Evolutionary conservation across 2,888 invertebrate genomes (phyloP).

Genomic region (Oscheius myriophilus): DNA sequence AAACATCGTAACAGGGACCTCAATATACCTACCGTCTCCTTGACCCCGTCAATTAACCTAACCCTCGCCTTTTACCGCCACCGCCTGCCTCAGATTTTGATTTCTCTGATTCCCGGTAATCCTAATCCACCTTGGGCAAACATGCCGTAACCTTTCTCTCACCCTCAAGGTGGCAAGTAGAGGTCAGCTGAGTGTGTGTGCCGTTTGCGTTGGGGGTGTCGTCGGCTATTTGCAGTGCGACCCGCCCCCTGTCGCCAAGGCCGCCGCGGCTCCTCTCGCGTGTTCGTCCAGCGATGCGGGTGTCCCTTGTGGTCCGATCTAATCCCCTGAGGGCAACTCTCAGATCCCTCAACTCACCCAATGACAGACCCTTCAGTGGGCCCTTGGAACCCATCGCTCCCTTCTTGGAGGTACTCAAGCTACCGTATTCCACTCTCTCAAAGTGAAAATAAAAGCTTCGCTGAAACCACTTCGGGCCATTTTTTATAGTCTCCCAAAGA

Average conservation of each 20-base stretch:
- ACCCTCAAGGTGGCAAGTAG: slow-evolving; percentile 19
- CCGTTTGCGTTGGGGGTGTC: slow-evolving; percentile 10
- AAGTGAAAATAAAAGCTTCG: too few species aligned
- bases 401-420: slow-evolving; percentile 18
- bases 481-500: too few species aligned
- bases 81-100: too few species aligned
- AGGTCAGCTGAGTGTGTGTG: slow-evolving; percentile 18
- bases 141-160: too few species aligned
- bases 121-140: too few species aligned
- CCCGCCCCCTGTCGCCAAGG: slow-evolving; percentile 28
- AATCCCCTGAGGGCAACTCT: slow-evolving; percentile 30
- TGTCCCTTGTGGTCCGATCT: slow-evolving; percentile 28
- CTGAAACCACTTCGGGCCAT: too few species aligned
- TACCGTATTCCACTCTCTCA: neutral
- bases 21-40: too few species aligned
- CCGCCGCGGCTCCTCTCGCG: slow-evolving; percentile 29
- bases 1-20: too few species aligned
- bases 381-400: slow-evolving; percentile 23
- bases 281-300: slow-evolving; percentile 13
- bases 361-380: slow-evolving; percentile 22
- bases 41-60: too few species aligned
- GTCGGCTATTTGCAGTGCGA: slow-evolving; percentile 25
- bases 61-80: too few species aligned
- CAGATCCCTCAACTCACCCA: slow-evolving; percentile 12
- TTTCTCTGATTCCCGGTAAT: too few species aligned